phyloP scores from a whole-genome alignment of 2,113 vertebrate genomes.

The Strigops habroptila region DNA sequence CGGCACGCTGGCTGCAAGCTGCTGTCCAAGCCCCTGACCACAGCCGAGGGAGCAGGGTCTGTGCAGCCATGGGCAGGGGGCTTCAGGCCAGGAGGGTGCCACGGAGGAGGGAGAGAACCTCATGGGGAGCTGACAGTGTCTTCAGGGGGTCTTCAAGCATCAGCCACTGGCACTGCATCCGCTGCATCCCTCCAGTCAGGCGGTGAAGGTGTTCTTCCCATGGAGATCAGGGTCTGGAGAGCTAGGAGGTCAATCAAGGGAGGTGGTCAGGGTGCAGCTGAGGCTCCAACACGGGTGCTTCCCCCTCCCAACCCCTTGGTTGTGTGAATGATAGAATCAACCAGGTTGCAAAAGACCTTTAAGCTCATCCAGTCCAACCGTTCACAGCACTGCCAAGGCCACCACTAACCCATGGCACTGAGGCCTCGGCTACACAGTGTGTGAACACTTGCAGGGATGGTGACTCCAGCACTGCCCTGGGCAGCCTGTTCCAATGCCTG shows the following conservation, averaged over 20 bases:
- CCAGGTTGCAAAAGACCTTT: background rate
- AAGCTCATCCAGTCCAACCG: background rate
- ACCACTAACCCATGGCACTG: background rate
- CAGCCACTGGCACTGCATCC: background rate
- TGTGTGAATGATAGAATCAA: background rate
- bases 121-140: background rate
- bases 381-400: background rate
- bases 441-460: background rate
- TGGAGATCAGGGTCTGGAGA: conserved; percentile 60
- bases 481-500: too few relatives aligned
- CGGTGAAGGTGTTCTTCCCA: conserved; percentile 30
- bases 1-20: background rate
- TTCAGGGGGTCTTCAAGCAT: background rate
- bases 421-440: background rate
- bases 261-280: background rate
- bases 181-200: background rate
- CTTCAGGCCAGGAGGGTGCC: background rate
- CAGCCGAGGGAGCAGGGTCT: background rate
- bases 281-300: fast-evolving
- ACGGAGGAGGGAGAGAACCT: background rate
- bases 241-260: conserved; percentile 15
- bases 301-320: background rate
- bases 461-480: too few relatives aligned
- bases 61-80: background rate
- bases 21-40: background rate